phyloP scores from a whole-genome alignment of 2,888 invertebrate genomes.

The Phragmatobia fuliginosa region DNA sequence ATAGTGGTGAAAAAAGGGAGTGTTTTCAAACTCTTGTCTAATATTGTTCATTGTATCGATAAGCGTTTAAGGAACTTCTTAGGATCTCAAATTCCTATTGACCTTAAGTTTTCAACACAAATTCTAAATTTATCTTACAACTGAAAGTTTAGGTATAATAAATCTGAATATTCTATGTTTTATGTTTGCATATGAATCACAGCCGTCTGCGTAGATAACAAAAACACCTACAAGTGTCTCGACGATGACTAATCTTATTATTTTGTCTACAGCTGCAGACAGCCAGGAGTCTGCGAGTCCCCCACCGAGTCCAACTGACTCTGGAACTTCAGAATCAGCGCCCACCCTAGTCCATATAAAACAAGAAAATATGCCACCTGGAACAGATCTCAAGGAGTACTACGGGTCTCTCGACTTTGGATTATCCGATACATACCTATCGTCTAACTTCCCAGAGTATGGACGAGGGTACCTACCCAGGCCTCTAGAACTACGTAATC shows the following conservation, averaged over 20 bases:
- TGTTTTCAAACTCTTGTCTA: neutral
- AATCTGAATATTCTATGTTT: neutral
- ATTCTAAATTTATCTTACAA: neutral
- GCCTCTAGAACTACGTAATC: constrained; percentile 69
- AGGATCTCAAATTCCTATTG: neutral
- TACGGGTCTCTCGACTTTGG: constrained; percentile 77
- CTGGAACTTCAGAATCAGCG: constrained; percentile 78
- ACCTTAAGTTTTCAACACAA: neutral
- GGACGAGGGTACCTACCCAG: constrained; percentile 67
- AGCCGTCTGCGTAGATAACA: constrained; percentile 13
- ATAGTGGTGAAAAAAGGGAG: neutral
- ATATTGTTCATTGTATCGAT: neutral
- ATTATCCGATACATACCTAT: constrained; percentile 74
- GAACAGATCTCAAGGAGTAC: constrained; percentile 78
- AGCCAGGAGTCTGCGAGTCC: constrained; percentile 84
- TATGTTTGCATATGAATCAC: constrained; percentile 16
- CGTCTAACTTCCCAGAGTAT: constrained; percentile 73
- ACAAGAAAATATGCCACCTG: constrained; percentile 82
- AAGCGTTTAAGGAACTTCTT: neutral
- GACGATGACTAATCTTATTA: constrained; percentile 24
- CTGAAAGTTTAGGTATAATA: constrained; percentile 13
- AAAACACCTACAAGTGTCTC: constrained; percentile 14
- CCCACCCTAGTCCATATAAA: constrained; percentile 84
- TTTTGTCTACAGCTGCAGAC: constrained; percentile 79
- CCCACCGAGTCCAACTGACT: constrained; percentile 80